Evolutionary conservation across 2,888 invertebrate genomes (phyloP), one percentile per base, ranked within the genome.

Genomic region (Brachyptera putata): DNA sequence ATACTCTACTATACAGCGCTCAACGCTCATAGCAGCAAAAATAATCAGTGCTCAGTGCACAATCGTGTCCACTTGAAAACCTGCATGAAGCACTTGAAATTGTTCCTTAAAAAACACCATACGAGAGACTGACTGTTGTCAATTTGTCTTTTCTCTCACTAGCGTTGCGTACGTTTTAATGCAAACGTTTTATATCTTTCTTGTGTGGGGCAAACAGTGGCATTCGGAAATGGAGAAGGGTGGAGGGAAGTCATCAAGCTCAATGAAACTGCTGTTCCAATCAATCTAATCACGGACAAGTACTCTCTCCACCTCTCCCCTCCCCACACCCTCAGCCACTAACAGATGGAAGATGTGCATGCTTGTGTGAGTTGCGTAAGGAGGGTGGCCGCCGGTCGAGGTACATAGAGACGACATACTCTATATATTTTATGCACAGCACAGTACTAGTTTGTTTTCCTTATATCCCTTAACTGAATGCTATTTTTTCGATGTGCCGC

Each of bases 221-320:
- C 43, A 14, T 21, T 30, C 18, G 34, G 21, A 24, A 24, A 21
- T 11, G 37, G 41, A 41, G 21, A 14, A 39, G 30, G 37, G 41
- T 24, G 24, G 48, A 56, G 53, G 56, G 43, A 34, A 60, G 62
- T 60, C 62, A 57, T 60, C 59, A 62, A 57, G 46, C 62, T 49
- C 60, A 60, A 60, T 60, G 58, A 58, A 57, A 61, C 57, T 59
- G 63, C 60, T 59, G 63, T 61, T 60, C 64, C 64, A 64, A 64
- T 64, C 64, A 64, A 64, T 64, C 64, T 64, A 64, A 64, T 64
- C 64, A 64, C 55, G 55, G 57, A 49, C 59, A 62, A 64, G 64
- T 62, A 61, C 58, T 57, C 57, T 48, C 53, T 16, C 49, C 56
- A 25, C 36, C 39, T 16, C 11, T 18, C 36, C 36, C 36, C 34